These are phyloP conservation scores for Neelides folsomi DNA, from an alignment of 2,888 invertebrate species.

Conservation along the genomic window DNA sequence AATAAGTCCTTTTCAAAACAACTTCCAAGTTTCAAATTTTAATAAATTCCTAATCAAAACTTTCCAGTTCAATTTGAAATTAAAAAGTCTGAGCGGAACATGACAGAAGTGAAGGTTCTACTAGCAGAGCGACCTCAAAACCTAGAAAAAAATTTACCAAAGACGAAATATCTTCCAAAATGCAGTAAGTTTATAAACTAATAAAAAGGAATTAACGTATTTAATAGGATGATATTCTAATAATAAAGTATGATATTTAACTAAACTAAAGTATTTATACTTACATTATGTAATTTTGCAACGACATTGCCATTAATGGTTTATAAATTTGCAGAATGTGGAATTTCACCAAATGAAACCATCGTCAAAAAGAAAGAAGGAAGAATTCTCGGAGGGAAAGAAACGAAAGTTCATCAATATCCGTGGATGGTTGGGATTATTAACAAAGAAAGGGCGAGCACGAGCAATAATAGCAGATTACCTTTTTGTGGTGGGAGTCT, in stretches of 20 bases:
- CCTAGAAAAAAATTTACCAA: constrained; percentile 19
- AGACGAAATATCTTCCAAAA: constrained; percentile 7
- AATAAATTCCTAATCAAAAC: too few species aligned
- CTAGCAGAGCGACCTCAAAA: constrained; percentile 3
- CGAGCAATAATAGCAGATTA: constrained; percentile 4
- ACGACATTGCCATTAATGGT: background rate
- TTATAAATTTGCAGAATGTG: constrained; percentile 19
- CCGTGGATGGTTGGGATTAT: constrained; percentile 32
- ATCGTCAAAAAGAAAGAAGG: constrained; percentile 14
- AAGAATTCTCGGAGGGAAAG: constrained; percentile 29
- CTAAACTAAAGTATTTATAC: too few species aligned
- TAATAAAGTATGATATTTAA: too few species aligned
- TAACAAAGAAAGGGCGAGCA: constrained; percentile 9
- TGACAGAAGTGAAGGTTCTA: constrained; percentile 9
- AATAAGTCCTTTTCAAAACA: too few species aligned
- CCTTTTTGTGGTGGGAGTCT: constrained; percentile 77
- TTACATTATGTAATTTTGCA: too few species aligned
- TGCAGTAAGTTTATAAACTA: constrained; percentile 16
- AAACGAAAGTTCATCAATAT: constrained; percentile 24
- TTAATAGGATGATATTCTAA: too few species aligned
- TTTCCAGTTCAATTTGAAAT: too few species aligned
- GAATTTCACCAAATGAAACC: constrained; percentile 12
- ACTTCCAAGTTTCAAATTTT: constrained; percentile 4
- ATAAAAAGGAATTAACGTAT: background rate
- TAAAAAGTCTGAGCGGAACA: constrained; percentile 6